These are phyloP conservation scores for Athene noctua DNA, from an alignment of 2,113 vertebrate genomes.

Conservation along the genomic window DNA sequence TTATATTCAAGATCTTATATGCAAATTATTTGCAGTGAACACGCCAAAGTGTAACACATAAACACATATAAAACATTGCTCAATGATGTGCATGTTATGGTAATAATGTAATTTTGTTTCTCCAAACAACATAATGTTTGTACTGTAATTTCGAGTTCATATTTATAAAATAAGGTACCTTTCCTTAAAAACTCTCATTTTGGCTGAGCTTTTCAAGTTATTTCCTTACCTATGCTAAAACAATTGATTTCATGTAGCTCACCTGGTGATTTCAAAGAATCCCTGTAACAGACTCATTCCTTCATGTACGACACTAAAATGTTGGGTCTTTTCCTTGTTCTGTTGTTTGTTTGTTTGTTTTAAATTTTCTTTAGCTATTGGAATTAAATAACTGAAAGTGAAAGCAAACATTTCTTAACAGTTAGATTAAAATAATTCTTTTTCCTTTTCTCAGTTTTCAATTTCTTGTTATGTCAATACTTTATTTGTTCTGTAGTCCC, in stretches of 20 bases:
- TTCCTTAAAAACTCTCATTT: not conserved
- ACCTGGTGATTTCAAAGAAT: not conserved
- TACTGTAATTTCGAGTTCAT: not conserved
- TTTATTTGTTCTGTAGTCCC: not conserved
- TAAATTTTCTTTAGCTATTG: not conserved
- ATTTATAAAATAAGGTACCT: not conserved
- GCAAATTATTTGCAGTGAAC: not conserved
- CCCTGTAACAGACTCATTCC: not conserved
- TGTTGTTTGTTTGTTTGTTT: not conserved
- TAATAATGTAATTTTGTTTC: not conserved
- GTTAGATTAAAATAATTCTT: not conserved
- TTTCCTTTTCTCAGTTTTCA: not conserved
- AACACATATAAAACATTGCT: not conserved
- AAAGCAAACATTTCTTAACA: not conserved
- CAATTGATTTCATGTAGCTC: not conserved
- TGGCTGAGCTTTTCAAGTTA: not conserved
- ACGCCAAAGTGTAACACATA: not conserved
- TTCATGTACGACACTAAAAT: not conserved
- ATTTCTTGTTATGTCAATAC: not conserved
- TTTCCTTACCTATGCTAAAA: not conserved
- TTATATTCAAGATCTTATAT: not conserved
- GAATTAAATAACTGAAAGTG: not conserved
- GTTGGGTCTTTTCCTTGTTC: not conserved
- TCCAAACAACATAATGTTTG: not conserved
- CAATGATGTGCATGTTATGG: not conserved